Base-by-base conservation (phyloP, 2,888 invertebrate genomes). In the Aleiodes alternator region DNA sequence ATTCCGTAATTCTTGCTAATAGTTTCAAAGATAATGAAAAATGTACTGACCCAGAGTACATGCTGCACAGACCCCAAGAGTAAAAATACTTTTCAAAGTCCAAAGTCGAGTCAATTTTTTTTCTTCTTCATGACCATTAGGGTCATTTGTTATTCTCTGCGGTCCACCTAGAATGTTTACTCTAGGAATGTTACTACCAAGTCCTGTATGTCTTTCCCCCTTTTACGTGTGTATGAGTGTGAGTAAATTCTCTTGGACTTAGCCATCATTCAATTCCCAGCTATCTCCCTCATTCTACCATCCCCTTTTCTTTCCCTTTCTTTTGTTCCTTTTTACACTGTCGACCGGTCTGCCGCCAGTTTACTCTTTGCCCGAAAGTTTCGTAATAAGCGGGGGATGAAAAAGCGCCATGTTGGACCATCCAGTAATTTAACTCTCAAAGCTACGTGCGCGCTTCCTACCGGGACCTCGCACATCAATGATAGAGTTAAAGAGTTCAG, bases 381-480 rank as follows among this genome's bases (percentile, higher is more conserved):
- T 73, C 31, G 66, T 73, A 68, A 73, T 73, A 66, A 73, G 50
- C 73, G 43, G 23, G 71, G 64, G 73, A 66, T 73, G 66, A 73
- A 73, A 73, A 73, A 68, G 66, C 66, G 66, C 55, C 56, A 31
- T 43, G 56, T 55, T 66, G 68, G 64, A 66, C 55, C 43, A 64
- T 73, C 31, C 56, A 66, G 73, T 73, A 73, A 68, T 66, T 66
- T 48, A 56, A 73, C 73, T 68, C 66, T 56, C 66, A 68, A 73
- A 66, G 56, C 48, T 64, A 64, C 70, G 50, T 31, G 59, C 59
- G 50, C 31, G 59, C 48, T 59, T 57, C 57, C 51, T 53, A 50
- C 48, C 16, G 48, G 59, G 50, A 71, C 48, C 48, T 31, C 29
- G 16, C 59, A 43, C 59, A 9, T 34, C 48, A 59, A 29, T 50